Base-by-base conservation (phyloP, 2,888 invertebrate species). In the Papilio gigon region DNA sequence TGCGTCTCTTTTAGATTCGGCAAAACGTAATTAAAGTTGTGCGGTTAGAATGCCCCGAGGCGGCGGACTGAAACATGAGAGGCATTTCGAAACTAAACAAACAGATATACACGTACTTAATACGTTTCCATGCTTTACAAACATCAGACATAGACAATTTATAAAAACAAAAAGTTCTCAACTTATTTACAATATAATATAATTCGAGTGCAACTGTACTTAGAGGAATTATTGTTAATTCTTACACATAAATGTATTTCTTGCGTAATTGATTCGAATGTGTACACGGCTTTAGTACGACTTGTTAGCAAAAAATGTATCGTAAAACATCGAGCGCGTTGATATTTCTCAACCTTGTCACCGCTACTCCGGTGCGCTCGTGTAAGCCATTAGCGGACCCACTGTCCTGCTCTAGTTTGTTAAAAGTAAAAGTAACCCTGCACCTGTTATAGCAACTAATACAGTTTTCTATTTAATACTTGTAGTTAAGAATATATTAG, bases 301-400 rank as follows among this genome's bases (percentile, higher is more conserved):
- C 17, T 58, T 58, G 59, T 63, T 20, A 9, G 35, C 47, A 58
- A 44, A 44, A 42, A 63, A 56, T 40, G 22, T 75, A 76, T 72
- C 71, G 74, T 73, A 73, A 67, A 61, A 72, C 76, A 75, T 76
- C 78, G 76, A 78, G 78, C 83, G 81, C 80, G 85, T 67, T 74
- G 77, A 81, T 85, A 82, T 91, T 89, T 87, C 89, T 81, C 91
- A 92, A 92, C 91, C 91, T 91, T 91, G 90, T 84, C 86, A 87
- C 85, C 83, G 79, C 83, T 90, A 86, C 73, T 85, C 89, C 82
- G 89, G 84, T 89, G 78, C 70, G 70, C 74, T 72, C 71, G 70
- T 67, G 74, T 68, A 82, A 86, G 61, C 78, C 78, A 83, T 76
- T 56, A 66, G 80, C 82, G 80, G 79, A 74, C 80, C 84, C 81